Evolutionary conservation across 2,113 vertebrate species (phyloP).

Genomic region (Dromas ardeola): DNA sequence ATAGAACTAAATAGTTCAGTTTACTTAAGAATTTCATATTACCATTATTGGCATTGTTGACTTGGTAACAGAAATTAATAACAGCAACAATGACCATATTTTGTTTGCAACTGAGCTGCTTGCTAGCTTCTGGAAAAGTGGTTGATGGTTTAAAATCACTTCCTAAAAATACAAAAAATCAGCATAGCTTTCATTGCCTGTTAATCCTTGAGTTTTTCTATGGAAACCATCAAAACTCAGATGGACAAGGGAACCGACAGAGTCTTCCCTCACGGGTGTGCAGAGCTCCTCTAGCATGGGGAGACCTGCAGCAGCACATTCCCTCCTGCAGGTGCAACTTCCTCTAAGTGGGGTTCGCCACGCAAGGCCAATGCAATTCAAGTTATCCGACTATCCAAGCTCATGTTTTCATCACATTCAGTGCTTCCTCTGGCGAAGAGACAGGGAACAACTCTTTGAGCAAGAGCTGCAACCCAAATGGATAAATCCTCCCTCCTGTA

Average conservation of each 20-base stretch:
- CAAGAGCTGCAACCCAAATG: background rate
- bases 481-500: background rate
- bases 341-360: rapidly evolving
- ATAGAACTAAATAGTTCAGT: background rate
- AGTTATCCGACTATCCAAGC: background rate
- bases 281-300: background rate
- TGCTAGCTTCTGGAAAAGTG: background rate
- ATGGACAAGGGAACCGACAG: background rate
- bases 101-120: background rate
- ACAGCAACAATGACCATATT: background rate
- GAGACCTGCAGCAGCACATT: rapidly evolving
- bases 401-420: background rate
- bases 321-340: background rate
- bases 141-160: background rate
- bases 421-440: background rate
- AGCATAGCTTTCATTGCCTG: background rate
- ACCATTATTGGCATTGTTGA: background rate
- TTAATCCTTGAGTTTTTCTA: background rate
- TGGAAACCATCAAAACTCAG: background rate
- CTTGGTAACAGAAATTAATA: background rate
- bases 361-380: background rate
- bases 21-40: background rate
- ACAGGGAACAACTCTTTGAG: background rate
- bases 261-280: background rate
- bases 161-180: background rate